phyloP scores from a whole-genome alignment of 2,797 vertebrate species.

The Eupleurogrammus muticus region DNA sequence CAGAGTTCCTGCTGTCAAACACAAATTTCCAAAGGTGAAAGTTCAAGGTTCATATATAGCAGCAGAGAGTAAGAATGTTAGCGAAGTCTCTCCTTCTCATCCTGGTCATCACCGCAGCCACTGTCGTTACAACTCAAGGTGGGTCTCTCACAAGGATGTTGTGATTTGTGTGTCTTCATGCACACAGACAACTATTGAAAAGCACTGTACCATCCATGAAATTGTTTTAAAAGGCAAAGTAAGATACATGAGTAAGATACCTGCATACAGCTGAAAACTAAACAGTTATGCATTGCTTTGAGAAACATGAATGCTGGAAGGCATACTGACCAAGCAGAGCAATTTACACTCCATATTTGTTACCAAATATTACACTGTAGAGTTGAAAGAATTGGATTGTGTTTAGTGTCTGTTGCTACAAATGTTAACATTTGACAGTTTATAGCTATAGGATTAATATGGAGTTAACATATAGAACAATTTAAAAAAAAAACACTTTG shows the following conservation, averaged over 20 bases:
- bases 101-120: constrained; percentile 64
- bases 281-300: neutral
- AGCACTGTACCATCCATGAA: neutral
- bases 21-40: constrained; percentile 63
- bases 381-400: neutral
- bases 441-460: neutral
- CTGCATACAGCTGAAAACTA: neutral
- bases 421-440: neutral
- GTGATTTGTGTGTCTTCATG: neutral
- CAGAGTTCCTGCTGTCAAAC: constrained; percentile 50
- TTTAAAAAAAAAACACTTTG: neutral
- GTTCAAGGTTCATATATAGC: constrained; percentile 55
- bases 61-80: constrained; percentile 67
- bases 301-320: neutral
- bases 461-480: no score
- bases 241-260: neutral
- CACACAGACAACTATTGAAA: neutral
- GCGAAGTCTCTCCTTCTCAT: constrained; percentile 68
- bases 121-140: constrained; percentile 77
- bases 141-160: constrained; percentile 39
- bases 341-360: neutral
- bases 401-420: neutral
- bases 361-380: neutral
- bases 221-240: neutral
- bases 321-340: neutral